These are phyloP conservation scores for Nibea coibor DNA, from an alignment of 2,113 vertebrate species.

Conservation along the genomic window DNA sequence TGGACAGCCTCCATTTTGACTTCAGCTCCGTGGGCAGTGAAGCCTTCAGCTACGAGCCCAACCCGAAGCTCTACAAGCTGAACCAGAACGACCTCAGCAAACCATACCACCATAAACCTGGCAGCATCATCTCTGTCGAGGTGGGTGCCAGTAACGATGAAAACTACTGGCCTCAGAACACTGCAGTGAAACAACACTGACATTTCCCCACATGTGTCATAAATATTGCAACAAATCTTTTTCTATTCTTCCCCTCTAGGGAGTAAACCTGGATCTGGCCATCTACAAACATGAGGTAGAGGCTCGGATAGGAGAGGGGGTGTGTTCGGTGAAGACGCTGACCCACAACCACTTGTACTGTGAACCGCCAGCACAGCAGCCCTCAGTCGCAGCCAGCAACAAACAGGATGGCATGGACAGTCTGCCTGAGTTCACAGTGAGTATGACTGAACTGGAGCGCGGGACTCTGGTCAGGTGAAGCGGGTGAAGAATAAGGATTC, in stretches of 20 bases:
- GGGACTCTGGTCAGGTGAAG: not conserved
- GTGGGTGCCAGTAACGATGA: slow-evolving; percentile 70
- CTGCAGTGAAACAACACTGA: not conserved
- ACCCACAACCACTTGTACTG: slow-evolving; percentile 95
- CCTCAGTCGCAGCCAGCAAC: slow-evolving; percentile 77
- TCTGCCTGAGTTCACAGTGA: slow-evolving; percentile 94
- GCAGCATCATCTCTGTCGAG: slow-evolving; percentile 97
- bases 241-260: slow-evolving; percentile 76
- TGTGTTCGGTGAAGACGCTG: slow-evolving; percentile 93
- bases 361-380: slow-evolving; percentile 91
- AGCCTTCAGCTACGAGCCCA: slow-evolving; percentile 91
- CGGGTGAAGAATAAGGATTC: not conserved
- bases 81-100: slow-evolving; percentile 88
- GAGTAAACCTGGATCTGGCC: slow-evolving; percentile 93
- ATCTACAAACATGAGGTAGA: slow-evolving; percentile 96
- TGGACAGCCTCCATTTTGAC: slow-evolving; percentile 94
- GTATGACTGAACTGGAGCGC: slow-evolving; percentile 21
- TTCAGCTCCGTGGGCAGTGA: slow-evolving; percentile 86
- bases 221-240: not conserved
- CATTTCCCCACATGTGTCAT: not conserved
- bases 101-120: slow-evolving; percentile 94
- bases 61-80: slow-evolving; percentile 88
- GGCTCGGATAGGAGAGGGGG: slow-evolving; percentile 93
- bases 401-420: slow-evolving; percentile 87
- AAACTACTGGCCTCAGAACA: not conserved